Conservation (phyloP, 1,140 invertebrate genomes). For the Drosophila ohnishii region DNA sequence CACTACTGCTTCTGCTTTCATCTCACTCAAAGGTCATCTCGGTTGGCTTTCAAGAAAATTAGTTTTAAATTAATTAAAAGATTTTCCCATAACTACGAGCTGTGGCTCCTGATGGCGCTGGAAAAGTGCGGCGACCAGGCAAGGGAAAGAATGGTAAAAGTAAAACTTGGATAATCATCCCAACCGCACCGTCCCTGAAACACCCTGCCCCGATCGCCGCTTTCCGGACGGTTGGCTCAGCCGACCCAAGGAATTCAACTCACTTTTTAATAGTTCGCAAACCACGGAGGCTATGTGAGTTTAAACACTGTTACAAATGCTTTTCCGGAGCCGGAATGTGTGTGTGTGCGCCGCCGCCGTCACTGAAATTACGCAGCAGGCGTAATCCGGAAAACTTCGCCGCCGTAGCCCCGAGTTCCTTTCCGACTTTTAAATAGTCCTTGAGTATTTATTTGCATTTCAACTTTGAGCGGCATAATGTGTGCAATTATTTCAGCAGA, state of each 20-base stretch:
- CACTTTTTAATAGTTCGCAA: conserved; percentile 51
- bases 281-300: conserved; percentile 37
- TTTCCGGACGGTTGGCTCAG: conserved; percentile 21
- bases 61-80: conserved; percentile 58
- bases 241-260: conserved; percentile 27
- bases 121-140: conserved; percentile 21
- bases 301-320: conserved; percentile 49
- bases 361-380: conserved; percentile 35
- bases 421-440: conserved; percentile 36
- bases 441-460: conserved; percentile 44
- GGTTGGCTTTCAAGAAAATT: conserved; percentile 43
- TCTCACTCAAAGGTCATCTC: conserved; percentile 39
- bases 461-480: conserved; percentile 30
- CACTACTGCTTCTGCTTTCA: conserved; percentile 17
- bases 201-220: conserved; percentile 1
- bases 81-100: conserved; percentile 46
- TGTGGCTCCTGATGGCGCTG: conserved; percentile 35
- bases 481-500: conserved; percentile 28
- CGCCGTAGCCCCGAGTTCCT: conserved; percentile 7
- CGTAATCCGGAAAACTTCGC: conserved; percentile 34
- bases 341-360: conserved; percentile 1
- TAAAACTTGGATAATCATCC: conserved; percentile 54
- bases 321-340: conserved; percentile 33
- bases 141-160: conserved; percentile 42
- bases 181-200: conserved; percentile 14